Base-by-base conservation (phyloP, 2,797 vertebrate species). In the Anisognathus igniventris region DNA sequence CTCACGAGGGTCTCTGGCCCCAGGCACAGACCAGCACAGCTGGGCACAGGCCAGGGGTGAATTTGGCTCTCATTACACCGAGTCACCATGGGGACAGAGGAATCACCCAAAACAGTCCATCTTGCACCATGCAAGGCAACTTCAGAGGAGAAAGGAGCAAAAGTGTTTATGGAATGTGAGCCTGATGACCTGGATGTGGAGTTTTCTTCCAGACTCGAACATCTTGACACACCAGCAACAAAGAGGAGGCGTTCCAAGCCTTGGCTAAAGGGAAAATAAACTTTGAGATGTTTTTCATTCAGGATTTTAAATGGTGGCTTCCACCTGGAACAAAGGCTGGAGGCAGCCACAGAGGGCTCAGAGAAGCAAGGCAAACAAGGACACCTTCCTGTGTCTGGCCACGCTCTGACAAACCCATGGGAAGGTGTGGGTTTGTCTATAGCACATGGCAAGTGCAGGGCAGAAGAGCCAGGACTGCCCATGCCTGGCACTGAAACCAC, bases 201-300 rank as follows among this genome's bases (percentile, higher is more conserved):
- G 51, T 27, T 80, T 53, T 71, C 30, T 60, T 64, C 68, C 61
- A 75, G 67, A 54, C 48, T 85, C 51, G 64, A 93, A 76, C 27
- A 79, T 65, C 87, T 81, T 39, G 0, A 37, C 61, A 54, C 19
- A 37, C 17, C 20, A 19, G 71, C 58, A 87, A 88, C 53, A 82
- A 92, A 79, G 27, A 87, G 7, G 4, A 87, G 33, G 51, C 56
- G 28, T 72, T 84, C 75, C 90, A 96, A 95, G 87, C 71, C 70
- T 84, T 71, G 14, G 66, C 66, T 83, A 37, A 68, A 83, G 76
- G 66, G 47, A 92, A 91, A 93, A 95, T 44, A 86, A 93, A 92
- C 72, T 86, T 54, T 3, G 37, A 64, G 27, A 73, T 42, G 56
- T 22, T 83, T 94, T 92, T 71, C 56, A 79, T 89, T 48, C 53